Percentiles rank a stretch among this genome's conserved stretches.
Evolutionary conservation across 2,888 invertebrate genomes (phyloP).

Genomic region (Thelaira solivaga): DNA sequence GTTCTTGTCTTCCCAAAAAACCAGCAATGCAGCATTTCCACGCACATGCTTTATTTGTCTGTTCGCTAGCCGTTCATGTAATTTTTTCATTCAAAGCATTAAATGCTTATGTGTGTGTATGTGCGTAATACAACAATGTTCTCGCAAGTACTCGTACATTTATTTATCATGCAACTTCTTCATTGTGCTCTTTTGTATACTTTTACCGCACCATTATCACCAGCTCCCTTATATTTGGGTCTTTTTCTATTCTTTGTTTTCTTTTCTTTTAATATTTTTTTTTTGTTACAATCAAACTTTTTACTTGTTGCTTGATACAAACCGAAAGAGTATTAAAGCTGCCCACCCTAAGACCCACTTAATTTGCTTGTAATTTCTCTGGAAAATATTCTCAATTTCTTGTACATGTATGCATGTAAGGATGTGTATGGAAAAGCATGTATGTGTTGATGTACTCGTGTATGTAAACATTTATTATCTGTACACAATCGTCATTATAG

Average conservation of each 20-base stretch:
- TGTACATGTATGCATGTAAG: too few species aligned
- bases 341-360: not conserved
- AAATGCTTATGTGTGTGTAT: not conserved
- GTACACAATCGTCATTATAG: not conserved
- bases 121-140: too few species aligned
- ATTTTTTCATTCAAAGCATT: constrained; percentile 8
- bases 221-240: constrained; percentile 59
- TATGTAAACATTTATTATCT: not conserved
- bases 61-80: constrained; percentile 19
- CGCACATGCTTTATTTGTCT: constrained; percentile 58
- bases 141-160: too few species aligned
- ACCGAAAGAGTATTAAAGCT: not conserved
- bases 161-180: constrained; percentile 44
- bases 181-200: constrained; percentile 35
- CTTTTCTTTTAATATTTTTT: constrained; percentile 10
- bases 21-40: constrained; percentile 63
- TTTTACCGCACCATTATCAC: constrained; percentile 59
- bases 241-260: constrained; percentile 43
- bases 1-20: constrained; percentile 17
- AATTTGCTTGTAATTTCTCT: not conserved
- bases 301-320: constrained; percentile 51
- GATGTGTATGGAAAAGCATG: not conserved
- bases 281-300: constrained; percentile 6
- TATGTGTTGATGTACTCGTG: not conserved
- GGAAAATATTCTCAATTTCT: not conserved